These are phyloP conservation scores for Candidula unifasciata DNA, from an alignment of 2,888 invertebrate species.

Conservation along the genomic window DNA sequence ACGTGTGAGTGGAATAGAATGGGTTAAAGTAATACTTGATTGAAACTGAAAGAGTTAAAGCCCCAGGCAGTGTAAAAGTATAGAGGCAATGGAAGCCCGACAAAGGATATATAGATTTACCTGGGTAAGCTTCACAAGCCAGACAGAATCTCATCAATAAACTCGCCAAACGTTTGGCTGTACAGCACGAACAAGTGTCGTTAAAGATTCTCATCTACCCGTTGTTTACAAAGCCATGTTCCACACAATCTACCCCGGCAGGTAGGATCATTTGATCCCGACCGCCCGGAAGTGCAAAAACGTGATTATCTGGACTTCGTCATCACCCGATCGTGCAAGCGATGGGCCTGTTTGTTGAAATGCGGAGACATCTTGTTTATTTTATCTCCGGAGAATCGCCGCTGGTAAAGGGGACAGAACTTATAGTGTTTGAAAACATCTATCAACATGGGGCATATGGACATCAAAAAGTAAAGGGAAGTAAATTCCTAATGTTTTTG, in stretches of 20 bases:
- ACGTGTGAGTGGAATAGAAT: no score
- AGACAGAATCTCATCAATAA: no score
- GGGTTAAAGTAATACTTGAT: no score
- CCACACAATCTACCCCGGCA: background rate
- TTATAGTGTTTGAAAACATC: conserved; percentile 11
- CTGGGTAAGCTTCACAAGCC: no score
- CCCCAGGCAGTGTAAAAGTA: no score
- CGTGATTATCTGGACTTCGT: conserved; percentile 18
- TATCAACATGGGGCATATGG: background rate
- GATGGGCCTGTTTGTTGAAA: background rate
- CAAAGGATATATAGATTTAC: no score
- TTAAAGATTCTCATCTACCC: no score
- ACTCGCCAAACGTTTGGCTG: no score
- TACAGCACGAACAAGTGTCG: background rate
- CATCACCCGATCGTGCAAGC: background rate
- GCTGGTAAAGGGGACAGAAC: background rate
- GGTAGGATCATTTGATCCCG: conserved; percentile 1
- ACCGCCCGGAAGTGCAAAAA: conserved; percentile 20
- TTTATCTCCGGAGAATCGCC: background rate
- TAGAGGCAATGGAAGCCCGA: no score
- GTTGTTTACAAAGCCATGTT: background rate
- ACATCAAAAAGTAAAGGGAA: background rate
- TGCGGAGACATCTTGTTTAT: background rate
- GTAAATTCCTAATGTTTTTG: background rate
- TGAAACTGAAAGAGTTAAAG: no score